Percentiles rank a stretch among this genome's conserved stretches.
Conservation (phyloP, 2,113 vertebrate species). For the Mugil cephalus region DNA sequence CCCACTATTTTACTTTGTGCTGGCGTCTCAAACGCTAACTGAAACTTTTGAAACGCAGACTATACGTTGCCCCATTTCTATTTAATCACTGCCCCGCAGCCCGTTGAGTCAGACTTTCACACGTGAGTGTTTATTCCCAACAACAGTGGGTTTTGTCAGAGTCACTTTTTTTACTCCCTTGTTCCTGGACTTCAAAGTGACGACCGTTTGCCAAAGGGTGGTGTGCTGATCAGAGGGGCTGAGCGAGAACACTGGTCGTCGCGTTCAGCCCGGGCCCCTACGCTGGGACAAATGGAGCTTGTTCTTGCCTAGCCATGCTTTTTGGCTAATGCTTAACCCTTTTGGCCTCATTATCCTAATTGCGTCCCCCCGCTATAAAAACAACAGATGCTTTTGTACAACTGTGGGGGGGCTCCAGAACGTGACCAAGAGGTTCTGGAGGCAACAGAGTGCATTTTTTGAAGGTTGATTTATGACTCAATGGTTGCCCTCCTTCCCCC, state of each 20-base stretch:
- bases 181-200: conserved; percentile 74
- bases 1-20: conserved; percentile 4
- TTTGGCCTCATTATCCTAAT: conserved; percentile 89
- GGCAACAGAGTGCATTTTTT: conserved; percentile 71
- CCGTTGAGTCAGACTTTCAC: conserved; percentile 43
- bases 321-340: conserved; percentile 95
- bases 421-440: conserved; percentile 78
- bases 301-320: conserved; percentile 86
- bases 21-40: conserved; percentile 10
- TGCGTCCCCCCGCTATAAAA: conserved; percentile 84
- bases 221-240: conserved; percentile 84
- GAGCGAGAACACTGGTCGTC: conserved; percentile 84
- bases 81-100: too few relatives aligned
- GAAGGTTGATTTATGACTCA: conserved; percentile 78
- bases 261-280: conserved; percentile 72
- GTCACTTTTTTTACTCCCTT: conserved; percentile 64
- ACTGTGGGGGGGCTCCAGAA: conserved; percentile 70
- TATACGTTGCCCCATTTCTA: too few relatives aligned
- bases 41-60: conserved; percentile 2
- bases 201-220: conserved; percentile 83
- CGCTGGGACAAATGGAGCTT: conserved; percentile 90
- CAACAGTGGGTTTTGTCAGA: conserved; percentile 51
- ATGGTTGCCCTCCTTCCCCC: conserved; percentile 29
- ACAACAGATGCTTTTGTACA: conserved; percentile 90
- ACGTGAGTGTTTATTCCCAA: conserved; percentile 42